Evolutionary conservation across 2,113 vertebrate genomes (phyloP).

Genomic region (Gallinago paraguaiae): DNA sequence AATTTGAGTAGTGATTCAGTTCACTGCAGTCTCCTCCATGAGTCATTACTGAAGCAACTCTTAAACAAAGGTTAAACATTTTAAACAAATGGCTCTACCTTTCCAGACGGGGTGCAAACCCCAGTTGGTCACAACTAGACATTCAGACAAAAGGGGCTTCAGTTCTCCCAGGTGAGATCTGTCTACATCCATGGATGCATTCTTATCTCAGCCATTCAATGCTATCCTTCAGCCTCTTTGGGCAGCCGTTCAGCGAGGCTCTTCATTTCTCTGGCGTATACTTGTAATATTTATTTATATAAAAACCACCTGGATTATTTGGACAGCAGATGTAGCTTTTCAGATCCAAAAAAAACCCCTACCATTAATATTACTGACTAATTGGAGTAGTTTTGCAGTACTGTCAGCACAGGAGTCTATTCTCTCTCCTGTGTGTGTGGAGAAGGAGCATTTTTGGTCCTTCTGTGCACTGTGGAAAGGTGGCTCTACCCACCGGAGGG

Average conservation of each 20-base stretch:
- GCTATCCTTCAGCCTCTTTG: background rate
- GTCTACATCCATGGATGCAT: background rate
- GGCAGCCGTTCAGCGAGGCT: background rate
- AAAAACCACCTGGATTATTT: background rate
- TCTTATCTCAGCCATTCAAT: background rate
- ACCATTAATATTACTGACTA: background rate
- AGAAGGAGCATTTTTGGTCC: background rate
- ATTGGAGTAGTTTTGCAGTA: background rate
- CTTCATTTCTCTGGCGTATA: background rate
- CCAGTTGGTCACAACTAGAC: background rate
- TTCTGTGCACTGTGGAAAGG: background rate
- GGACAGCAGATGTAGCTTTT: background rate
- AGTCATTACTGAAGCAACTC: background rate
- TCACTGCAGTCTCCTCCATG: background rate
- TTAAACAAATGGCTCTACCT: background rate
- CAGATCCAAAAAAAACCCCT: background rate
- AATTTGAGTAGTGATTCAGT: background rate
- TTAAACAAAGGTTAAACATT: background rate
- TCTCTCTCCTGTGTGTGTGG: fast-evolving
- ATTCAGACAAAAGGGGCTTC: background rate
- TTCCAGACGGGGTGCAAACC: background rate
- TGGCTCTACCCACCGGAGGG: background rate
- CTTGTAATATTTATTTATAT: background rate
- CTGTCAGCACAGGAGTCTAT: background rate
- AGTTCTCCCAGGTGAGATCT: background rate